phyloP scores from a whole-genome alignment of 2,797 vertebrate species.

The Australoheros facetus region DNA sequence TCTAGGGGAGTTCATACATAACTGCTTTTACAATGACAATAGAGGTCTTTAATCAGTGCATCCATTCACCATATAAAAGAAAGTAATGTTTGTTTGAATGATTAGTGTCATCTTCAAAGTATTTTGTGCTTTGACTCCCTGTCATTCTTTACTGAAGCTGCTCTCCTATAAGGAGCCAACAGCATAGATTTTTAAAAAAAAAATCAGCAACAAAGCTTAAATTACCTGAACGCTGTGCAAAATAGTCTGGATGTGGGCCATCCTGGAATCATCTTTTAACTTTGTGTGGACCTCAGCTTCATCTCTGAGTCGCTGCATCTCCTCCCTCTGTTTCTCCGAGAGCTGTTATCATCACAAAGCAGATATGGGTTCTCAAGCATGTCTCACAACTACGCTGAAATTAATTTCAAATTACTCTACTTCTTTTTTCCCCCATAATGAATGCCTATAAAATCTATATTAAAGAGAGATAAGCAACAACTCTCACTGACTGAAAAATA shows the following conservation, averaged over 20 bases:
- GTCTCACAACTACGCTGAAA: background rate
- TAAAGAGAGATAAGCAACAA: background rate
- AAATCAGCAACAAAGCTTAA: background rate
- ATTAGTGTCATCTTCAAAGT: no score
- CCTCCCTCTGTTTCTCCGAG: constrained; percentile 61
- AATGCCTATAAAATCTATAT: background rate
- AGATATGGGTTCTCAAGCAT: constrained; percentile 2
- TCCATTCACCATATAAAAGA: background rate
- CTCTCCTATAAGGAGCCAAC: background rate
- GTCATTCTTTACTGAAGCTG: background rate
- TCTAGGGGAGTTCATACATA: no score
- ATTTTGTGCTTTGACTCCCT: background rate
- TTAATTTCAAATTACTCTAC: background rate
- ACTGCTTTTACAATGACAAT: no score
- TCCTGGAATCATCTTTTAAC: constrained; percentile 37
- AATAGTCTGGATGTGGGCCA: constrained; percentile 66
- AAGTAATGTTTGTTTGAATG: no score
- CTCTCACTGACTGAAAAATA: background rate
- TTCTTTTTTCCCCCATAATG: background rate
- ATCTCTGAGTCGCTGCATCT: constrained; percentile 74
- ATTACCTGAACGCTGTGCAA: constrained; percentile 77
- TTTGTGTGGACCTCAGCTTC: constrained; percentile 35
- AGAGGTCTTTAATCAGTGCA: background rate
- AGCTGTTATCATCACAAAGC: constrained; percentile 67
- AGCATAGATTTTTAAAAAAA: background rate